Percentiles rank a stretch among this genome's conserved stretches.
Conservation (phyloP, 2,113 vertebrate genomes). For the Balaeniceps rex region DNA sequence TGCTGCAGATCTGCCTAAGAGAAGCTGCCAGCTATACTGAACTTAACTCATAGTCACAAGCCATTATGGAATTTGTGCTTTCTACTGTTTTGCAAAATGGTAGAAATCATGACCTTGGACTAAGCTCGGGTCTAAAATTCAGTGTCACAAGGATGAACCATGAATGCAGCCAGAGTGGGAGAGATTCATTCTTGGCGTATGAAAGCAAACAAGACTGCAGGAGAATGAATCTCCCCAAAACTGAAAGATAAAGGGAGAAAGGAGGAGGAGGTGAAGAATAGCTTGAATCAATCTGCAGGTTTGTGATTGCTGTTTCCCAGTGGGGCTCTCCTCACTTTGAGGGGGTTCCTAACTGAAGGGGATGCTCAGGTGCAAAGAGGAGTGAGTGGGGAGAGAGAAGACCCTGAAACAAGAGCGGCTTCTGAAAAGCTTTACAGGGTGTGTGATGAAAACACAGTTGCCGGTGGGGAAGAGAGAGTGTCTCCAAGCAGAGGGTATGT, state of each 20-base stretch:
- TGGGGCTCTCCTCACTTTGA: neutral
- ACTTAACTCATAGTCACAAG: neutral
- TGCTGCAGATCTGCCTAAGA: conserved; percentile 29
- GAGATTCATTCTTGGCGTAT: neutral
- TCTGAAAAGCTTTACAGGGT: neutral
- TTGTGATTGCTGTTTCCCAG: neutral
- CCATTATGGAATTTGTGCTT: neutral
- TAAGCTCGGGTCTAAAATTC: neutral
- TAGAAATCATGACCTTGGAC: neutral
- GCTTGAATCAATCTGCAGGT: neutral
- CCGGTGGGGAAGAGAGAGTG: neutral
- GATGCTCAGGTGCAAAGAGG: neutral
- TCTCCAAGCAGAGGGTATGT: neutral
- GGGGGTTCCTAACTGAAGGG: neutral
- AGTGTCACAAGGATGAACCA: neutral
- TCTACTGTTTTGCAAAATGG: neutral
- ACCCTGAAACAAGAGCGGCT: neutral
- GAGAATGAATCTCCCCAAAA: neutral
- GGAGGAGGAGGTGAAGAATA: neutral
- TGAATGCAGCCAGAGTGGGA: neutral
- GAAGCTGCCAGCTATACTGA: conserved; percentile 2
- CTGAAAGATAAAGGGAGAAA: neutral
- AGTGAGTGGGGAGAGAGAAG: neutral
- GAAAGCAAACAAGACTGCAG: neutral
- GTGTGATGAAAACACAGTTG: neutral